Evolutionary conservation across 1,140 invertebrate species (phyloP).

Genomic region (Chelonus insularis): DNA sequence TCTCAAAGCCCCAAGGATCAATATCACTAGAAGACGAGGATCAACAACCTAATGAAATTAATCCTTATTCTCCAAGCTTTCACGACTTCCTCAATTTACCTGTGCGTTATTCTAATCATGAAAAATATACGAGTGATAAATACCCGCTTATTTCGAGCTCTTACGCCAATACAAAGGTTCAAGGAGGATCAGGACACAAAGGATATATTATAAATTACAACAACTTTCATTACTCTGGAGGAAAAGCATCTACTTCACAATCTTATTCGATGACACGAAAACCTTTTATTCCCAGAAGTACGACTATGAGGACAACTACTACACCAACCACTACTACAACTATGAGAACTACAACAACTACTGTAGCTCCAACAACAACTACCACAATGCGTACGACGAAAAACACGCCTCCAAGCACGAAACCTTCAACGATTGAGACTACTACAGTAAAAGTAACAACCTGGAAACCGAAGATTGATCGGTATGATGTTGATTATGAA

Average conservation of each 20-base stretch:
- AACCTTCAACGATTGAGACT: slow-evolving; percentile 31
- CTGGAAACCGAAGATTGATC: slow-evolving; percentile 44
- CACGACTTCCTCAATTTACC: slow-evolving; percentile 74
- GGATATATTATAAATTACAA: slow-evolving; percentile 64
- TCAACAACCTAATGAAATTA: slow-evolving; percentile 61
- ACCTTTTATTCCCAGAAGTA: slow-evolving; percentile 35
- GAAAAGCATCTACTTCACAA: slow-evolving; percentile 30
- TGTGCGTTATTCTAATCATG: slow-evolving; percentile 68
- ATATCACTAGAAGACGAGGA: slow-evolving; percentile 30
- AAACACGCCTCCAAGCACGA: slow-evolving; percentile 26
- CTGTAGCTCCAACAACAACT: slow-evolving; percentile 18
- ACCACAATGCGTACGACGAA: slow-evolving; percentile 31
- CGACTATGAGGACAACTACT: slow-evolving; percentile 33
- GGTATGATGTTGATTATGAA: slow-evolving; percentile 46
- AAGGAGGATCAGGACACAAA: slow-evolving; percentile 67
- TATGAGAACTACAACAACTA: slow-evolving; percentile 43
- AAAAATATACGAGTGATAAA: slow-evolving; percentile 61
- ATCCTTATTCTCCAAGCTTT: slow-evolving; percentile 64
- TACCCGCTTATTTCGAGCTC: slow-evolving; percentile 73
- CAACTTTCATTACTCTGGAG: slow-evolving; percentile 54
- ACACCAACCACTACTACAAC: slow-evolving; percentile 34
- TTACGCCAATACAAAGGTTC: slow-evolving; percentile 73
- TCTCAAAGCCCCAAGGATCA: not conserved
- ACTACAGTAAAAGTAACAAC: slow-evolving; percentile 44
- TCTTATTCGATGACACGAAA: slow-evolving; percentile 33